Evolutionary conservation across 2,113 vertebrate genomes (phyloP).

Genomic region (Serinus canaria): DNA sequence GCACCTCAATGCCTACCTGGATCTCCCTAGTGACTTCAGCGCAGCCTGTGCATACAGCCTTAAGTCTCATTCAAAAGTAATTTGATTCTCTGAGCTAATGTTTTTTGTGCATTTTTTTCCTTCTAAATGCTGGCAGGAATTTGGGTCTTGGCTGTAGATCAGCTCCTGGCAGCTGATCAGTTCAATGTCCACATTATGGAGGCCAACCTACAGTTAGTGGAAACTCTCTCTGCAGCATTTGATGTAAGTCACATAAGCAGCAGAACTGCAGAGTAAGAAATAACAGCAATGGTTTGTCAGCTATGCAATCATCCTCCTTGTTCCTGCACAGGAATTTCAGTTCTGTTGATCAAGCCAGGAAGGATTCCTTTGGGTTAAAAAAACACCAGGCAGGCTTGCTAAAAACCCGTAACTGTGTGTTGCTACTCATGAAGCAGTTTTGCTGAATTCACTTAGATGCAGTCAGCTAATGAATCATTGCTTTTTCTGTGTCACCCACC

Average conservation of each 20-base stretch:
- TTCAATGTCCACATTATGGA: neutral
- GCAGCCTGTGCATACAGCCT: fast-evolving
- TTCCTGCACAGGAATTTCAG: neutral
- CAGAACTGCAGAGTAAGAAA: conserved; percentile 37
- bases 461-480: neutral
- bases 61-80: neutral
- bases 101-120: neutral
- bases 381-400: neutral
- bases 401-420: neutral
- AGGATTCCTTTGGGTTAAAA: neutral
- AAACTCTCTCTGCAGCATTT: conserved; percentile 34
- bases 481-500: neutral
- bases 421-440: neutral
- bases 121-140: neutral
- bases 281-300: neutral
- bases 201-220: neutral
- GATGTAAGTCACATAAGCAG: neutral
- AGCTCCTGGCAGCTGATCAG: neutral
- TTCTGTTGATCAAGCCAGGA: neutral
- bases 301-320: neutral
- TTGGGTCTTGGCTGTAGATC: conserved; percentile 7
- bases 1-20: neutral
- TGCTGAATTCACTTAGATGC: neutral
- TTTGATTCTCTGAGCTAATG: neutral
- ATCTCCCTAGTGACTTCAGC: neutral